These are phyloP conservation scores for Semaprochilodus insignis DNA, from an alignment of 2,797 vertebrate species.

Conservation along the genomic window DNA sequence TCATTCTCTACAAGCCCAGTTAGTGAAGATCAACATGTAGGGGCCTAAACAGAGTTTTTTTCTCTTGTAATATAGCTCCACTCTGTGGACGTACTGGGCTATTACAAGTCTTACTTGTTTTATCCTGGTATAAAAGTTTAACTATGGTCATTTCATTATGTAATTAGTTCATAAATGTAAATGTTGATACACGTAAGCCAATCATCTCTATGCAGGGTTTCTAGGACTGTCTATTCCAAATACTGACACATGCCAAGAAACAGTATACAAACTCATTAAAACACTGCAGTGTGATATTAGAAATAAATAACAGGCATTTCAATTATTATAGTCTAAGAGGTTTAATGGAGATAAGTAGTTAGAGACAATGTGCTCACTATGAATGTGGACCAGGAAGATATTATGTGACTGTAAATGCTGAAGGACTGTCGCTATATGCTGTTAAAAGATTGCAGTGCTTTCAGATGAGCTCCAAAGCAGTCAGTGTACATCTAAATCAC, in stretches of 20 bases:
- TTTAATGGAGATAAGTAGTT: not conserved
- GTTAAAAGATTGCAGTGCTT: not conserved
- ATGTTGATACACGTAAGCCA: not conserved
- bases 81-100: slow-evolving; percentile 9
- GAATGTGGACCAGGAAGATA: not conserved
- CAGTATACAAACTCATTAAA: too few species aligned
- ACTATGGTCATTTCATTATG: not conserved
- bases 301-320: not conserved
- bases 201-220: not conserved
- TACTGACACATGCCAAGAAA: too few species aligned
- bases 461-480: not conserved
- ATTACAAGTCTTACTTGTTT: slow-evolving; percentile 21
- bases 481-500: slow-evolving; percentile 5
- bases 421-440: not conserved
- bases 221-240: not conserved
- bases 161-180: not conserved
- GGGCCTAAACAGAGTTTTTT: not conserved
- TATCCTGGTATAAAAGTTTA: not conserved
- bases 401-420: not conserved
- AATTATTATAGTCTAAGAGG: not conserved
- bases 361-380: not conserved
- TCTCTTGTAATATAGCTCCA: slow-evolving; percentile 20
- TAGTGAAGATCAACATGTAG: not conserved
- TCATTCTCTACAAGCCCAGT: not conserved
- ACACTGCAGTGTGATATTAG: not conserved